Conservation (phyloP, 2,113 vertebrate species). For the Anolis carolinensis region DNA sequence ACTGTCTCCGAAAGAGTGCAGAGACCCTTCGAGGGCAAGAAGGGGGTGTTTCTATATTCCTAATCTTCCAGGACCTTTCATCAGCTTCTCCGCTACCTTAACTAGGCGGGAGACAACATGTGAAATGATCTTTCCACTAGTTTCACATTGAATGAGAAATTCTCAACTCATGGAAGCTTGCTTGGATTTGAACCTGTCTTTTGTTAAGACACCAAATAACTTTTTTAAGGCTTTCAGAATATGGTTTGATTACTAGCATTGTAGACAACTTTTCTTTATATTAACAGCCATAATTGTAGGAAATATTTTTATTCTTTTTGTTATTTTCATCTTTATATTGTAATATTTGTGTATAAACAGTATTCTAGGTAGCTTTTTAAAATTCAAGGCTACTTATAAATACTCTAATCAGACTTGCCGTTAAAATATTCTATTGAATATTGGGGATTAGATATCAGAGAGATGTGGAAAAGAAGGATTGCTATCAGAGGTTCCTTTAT, state of each 20-base stretch:
- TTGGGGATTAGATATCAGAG: conserved; percentile 61
- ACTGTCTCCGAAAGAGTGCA: background rate
- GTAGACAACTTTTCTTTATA: background rate
- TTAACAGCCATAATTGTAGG: background rate
- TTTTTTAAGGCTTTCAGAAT: background rate
- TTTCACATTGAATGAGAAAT: background rate
- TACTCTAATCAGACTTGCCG: background rate
- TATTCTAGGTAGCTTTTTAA: background rate
- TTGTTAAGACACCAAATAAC: background rate
- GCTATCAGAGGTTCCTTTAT: conserved; percentile 73
- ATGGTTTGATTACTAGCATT: background rate
- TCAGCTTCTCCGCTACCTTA: background rate
- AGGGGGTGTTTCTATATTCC: background rate
- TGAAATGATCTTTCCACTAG: background rate
- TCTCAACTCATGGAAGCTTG: background rate
- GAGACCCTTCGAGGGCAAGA: background rate
- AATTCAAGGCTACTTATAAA: background rate
- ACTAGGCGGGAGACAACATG: background rate
- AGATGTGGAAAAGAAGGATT: conserved; percentile 29
- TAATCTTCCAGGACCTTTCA: background rate
- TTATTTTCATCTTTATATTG: background rate
- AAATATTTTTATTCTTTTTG: background rate
- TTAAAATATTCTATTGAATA: conserved; percentile 63
- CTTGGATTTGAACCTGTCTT: background rate
- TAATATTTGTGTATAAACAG: background rate